Evolutionary conservation across 2,888 invertebrate genomes (phyloP), one percentile per base, ranked within the genome.

Genomic region (Xestia sexstrigata): DNA sequence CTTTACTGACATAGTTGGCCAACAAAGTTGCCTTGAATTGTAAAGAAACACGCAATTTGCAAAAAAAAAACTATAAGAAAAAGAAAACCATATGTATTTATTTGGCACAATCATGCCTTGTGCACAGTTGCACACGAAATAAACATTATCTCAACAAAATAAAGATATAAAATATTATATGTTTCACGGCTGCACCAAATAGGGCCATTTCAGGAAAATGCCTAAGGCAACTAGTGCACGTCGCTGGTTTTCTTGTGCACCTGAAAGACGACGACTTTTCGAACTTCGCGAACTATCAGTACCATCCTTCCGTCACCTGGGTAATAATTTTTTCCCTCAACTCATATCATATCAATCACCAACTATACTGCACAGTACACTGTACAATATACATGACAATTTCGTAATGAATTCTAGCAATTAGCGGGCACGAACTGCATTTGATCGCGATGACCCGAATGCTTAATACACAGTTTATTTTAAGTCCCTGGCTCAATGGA

Each of bases 381-480:
- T 2, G 47, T 63, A 42, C 30, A 78, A 45, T 15, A n/a, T n/a
- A 42, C 39, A 58, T 58, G 35, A 76, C 47, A 78, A 78, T 72
- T 78, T 82, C 70, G 9, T 83, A 86, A 84, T 86, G n/a, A 83
- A 72, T 82, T 78, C 83, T 70, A 72, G 65, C 83, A 78, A 86
- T 83, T 67, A 70, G 69, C 49, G 23, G 66, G 58, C 83, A 78
- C 71, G 69, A 73, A 70, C 67, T 84, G 73, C 83, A 84, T 66
- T 79, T 86, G 70, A 87, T 86, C 79, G 78, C 60, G 76, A 60
- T 86, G 89, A 88, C 88, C 89, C 87, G 87, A 89, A 89, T 89
- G 84, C 76, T 78, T 79, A 88, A 86, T 86, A 83, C 87, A 90
- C 89, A 91, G 91, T 89, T 89, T 92, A 92, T 90, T 91, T 91